A percentile compares a stretch with the other conserved stretches of the same genome.
Conservation (phyloP, 2,797 vertebrate species). For the Nyctibius grandis region DNA sequence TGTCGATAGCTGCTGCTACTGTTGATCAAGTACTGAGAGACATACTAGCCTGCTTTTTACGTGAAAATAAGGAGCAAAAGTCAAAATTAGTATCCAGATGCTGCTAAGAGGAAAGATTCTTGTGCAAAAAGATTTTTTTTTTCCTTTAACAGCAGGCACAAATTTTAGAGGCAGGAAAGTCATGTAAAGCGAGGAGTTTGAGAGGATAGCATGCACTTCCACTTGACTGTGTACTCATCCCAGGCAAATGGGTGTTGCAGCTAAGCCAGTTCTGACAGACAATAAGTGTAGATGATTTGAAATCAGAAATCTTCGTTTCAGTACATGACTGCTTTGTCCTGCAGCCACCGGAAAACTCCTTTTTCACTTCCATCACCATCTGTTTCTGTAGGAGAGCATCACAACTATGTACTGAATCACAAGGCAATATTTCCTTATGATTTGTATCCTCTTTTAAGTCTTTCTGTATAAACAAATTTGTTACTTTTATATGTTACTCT, state of each 20-base stretch:
- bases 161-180: neutral
- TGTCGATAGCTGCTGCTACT: neutral
- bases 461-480: neutral
- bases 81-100: neutral
- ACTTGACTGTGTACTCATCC: neutral
- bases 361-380: neutral
- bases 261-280: neutral
- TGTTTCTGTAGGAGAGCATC: neutral
- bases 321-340: neutral
- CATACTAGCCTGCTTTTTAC: neutral
- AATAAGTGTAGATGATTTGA: neutral
- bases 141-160: neutral
- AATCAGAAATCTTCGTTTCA: neutral
- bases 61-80: neutral
- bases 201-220: fast-evolving
- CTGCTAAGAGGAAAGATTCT: neutral
- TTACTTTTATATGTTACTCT: neutral
- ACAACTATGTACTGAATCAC: neutral
- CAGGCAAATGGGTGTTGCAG: neutral
- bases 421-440: neutral
- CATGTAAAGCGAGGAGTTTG: neutral
- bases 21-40: neutral
- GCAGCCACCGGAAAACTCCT: neutral
- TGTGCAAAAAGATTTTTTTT: neutral
- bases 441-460: neutral